A percentile compares a stretch with the other conserved stretches of the same genome.
Conservation (phyloP, 2,797 vertebrate genomes). For the Squalus acanthias region DNA sequence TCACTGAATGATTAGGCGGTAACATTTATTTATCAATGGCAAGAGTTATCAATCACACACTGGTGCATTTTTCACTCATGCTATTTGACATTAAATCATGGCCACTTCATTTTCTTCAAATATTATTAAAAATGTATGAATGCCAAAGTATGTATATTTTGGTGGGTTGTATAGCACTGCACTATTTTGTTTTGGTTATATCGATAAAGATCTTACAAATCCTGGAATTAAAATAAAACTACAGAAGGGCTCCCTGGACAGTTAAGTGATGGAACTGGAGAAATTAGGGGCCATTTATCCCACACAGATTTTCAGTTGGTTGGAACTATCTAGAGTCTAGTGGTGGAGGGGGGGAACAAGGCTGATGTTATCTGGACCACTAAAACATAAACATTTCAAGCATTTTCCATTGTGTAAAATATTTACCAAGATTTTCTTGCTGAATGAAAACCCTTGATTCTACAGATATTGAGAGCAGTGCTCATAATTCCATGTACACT, state of each 20-base stretch:
- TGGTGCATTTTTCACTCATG: not conserved
- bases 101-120: conserved; percentile 17
- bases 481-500: not conserved
- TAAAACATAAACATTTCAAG: not conserved
- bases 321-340: not conserved
- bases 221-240: not conserved
- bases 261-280: not conserved
- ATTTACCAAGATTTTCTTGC: not conserved
- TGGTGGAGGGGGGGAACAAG: not conserved
- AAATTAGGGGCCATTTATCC: not conserved
- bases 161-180: not conserved
- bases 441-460: not conserved
- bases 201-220: not conserved
- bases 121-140: conserved; percentile 12
- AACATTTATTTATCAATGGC: not conserved
- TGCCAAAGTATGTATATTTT: not conserved
- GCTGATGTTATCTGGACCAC: not conserved
- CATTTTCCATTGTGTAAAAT: not conserved
- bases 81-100: not conserved
- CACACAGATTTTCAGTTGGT: not conserved
- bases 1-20: not conserved
- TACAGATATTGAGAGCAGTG: not conserved
- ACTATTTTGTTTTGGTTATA: not conserved
- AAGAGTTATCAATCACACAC: not conserved
- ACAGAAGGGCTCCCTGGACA: not conserved